Percentiles rank a stretch among this genome's conserved stretches.
These are phyloP conservation scores for Chlorodrepanis virens DNA, from an alignment of 2,113 vertebrate genomes.

Conservation along the genomic window DNA sequence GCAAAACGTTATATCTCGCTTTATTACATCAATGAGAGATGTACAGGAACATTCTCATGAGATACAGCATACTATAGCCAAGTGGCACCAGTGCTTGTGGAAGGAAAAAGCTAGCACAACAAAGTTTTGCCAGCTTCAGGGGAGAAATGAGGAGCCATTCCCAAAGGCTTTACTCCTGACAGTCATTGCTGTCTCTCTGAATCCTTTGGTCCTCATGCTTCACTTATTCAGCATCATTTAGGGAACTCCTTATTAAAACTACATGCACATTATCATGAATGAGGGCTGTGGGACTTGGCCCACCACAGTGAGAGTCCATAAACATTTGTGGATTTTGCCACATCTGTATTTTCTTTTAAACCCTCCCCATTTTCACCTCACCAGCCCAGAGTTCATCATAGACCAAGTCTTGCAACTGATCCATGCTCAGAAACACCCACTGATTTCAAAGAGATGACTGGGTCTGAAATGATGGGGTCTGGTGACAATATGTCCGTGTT, in stretches of 20 bases:
- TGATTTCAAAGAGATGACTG: conserved; percentile 38
- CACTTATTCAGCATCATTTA: not conserved
- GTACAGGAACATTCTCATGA: not conserved
- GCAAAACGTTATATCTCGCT: not conserved
- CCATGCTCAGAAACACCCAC: conserved; percentile 3
- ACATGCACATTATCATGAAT: not conserved
- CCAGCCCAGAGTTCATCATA: not conserved
- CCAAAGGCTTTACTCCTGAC: not conserved
- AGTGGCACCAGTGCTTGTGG: not conserved
- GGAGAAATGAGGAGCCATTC: not conserved
- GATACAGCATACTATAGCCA: not conserved
- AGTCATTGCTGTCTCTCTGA: not conserved
- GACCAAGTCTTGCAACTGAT: not conserved
- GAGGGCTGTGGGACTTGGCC: not conserved
- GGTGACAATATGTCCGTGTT: not conserved
- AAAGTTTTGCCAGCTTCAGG: not conserved
- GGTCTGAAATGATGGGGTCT: conserved; percentile 19
- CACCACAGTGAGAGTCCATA: not conserved
- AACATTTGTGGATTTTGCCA: conserved; percentile 6
- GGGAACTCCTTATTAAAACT: not conserved
- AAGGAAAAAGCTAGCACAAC: not conserved
- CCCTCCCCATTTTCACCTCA: conserved; percentile 33
- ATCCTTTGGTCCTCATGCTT: not conserved
- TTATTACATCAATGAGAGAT: not conserved
- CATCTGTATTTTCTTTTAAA: conserved; percentile 33